phyloP scores from a whole-genome alignment of 2,888 invertebrate genomes.

The Leucophenga maculata region DNA sequence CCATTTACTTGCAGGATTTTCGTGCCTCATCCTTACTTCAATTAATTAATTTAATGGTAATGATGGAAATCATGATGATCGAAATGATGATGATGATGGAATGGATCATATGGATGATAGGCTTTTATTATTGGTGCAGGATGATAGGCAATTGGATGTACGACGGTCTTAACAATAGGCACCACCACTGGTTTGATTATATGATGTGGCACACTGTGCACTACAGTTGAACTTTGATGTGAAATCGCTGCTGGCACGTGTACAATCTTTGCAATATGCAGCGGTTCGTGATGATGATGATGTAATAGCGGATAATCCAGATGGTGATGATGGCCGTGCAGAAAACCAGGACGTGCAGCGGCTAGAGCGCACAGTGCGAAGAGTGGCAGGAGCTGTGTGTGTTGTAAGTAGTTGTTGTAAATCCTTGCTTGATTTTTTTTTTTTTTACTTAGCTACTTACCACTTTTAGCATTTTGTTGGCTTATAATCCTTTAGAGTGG shows the following conservation, averaged over 20 bases:
- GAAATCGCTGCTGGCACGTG: conserved; percentile 68
- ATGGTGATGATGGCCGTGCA: conserved; percentile 66
- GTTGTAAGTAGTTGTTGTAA: not conserved
- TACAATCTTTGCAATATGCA: conserved; percentile 65
- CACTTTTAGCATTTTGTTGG: conserved; percentile 55
- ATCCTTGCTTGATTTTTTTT: not conserved
- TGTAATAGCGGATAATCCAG: conserved; percentile 39
- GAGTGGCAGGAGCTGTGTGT: conserved; percentile 51
- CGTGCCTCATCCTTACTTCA: too few relatives aligned
- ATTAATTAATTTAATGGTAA: conserved; percentile 47
- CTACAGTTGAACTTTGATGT: conserved; percentile 69
- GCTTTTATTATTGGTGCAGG: conserved; percentile 66
- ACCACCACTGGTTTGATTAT: conserved; percentile 68
- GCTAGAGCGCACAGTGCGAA: conserved; percentile 50
- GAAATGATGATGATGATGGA: conserved; percentile 59
- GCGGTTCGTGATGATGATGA: conserved; percentile 52
- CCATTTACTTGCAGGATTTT: not conserved
- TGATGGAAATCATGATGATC: conserved; percentile 57
- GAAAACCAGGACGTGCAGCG: conserved; percentile 66
- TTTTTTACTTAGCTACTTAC: conserved; percentile 39
- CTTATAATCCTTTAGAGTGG: conserved; percentile 35
- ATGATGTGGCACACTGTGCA: conserved; percentile 67
- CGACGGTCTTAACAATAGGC: conserved; percentile 66
- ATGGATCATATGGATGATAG: conserved; percentile 63
- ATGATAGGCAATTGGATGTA: conserved; percentile 67